Base-by-base conservation (phyloP, 35 echinoderm and acorn worm genomes). In the Patiria miniata region DNA sequence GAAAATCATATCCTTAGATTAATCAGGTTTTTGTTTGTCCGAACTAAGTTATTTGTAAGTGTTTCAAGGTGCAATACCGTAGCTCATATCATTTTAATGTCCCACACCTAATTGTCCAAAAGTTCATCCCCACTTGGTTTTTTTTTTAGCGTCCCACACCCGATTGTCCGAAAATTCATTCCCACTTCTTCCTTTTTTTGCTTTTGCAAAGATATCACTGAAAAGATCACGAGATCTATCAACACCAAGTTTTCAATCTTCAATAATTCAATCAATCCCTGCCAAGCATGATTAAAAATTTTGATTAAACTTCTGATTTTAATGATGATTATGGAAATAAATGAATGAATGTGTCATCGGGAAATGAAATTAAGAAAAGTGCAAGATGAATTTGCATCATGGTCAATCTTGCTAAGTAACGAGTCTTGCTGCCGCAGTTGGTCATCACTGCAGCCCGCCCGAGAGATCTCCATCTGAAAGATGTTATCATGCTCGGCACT, bases 401-500 rank as follows among this genome's bases (percentile, higher is more conserved):
- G 65, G 23, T 73, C 34, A 73, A 73, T 73, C 26, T 32, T 73
- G 65, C 26, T 30, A 34, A 73, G 65, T 73, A 34, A 18, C 65
- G 29, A 73, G 23, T 14, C 14, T 23, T 23, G 26, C 29, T 73
- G 14, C 4, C 4, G 12, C 12, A 34, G 65, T 73, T 73, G 65
- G 65, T 73, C 65, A 73, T 73, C 29, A 7, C 65, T 26, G 23
- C 65, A 73, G 6, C 4, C 65, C 26, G 65, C 19, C 65, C n/a
- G n/a, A 26, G 65, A 32, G 26, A 73, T 73, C 26, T 73, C 34
- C 10, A 73, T 36, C 65, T 73, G 65, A 73, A 7, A 73, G 65
- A 73, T 73, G 65, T 73, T 73, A 73, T 73, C 65, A 73, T 36
- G 23, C 34, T 30, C 1, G 65, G 34, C 26, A 73, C 65, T 73